Conservation (phyloP, 2,797 vertebrate genomes). For the Zalophus californianus region DNA sequence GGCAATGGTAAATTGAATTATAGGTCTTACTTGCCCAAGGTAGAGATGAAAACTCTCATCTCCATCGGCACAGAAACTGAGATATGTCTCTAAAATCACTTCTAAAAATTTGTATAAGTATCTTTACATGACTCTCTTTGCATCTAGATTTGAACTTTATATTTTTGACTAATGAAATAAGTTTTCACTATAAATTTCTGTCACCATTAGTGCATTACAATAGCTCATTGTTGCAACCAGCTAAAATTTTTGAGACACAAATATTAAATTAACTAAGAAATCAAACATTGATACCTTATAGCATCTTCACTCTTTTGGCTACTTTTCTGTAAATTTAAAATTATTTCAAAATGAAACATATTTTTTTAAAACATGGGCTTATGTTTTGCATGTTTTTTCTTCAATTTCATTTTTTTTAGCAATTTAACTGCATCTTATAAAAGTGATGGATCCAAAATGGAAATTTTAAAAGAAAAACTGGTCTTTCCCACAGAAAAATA, state of each 20-base stretch:
- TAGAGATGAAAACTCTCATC: neutral
- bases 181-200: neutral
- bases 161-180: neutral
- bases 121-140: neutral
- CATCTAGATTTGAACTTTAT: neutral
- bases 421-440: slow-evolving; percentile 26
- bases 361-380: neutral
- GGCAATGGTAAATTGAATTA: neutral
- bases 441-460: neutral
- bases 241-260: neutral
- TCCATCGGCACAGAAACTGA: neutral
- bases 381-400: neutral
- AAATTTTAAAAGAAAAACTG: neutral
- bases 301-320: neutral
- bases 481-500: neutral
- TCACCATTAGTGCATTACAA: neutral
- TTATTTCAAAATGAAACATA: slow-evolving; percentile 24
- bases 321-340: slow-evolving; percentile 10
- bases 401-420: slow-evolving; percentile 3
- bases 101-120: neutral
- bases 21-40: neutral
- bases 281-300: neutral
- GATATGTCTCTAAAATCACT: neutral
- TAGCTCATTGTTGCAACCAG: neutral
- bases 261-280: neutral